These are phyloP conservation scores for Zaprionus davidi DNA, from an alignment of 1,140 invertebrate genomes.

Conservation along the genomic window DNA sequence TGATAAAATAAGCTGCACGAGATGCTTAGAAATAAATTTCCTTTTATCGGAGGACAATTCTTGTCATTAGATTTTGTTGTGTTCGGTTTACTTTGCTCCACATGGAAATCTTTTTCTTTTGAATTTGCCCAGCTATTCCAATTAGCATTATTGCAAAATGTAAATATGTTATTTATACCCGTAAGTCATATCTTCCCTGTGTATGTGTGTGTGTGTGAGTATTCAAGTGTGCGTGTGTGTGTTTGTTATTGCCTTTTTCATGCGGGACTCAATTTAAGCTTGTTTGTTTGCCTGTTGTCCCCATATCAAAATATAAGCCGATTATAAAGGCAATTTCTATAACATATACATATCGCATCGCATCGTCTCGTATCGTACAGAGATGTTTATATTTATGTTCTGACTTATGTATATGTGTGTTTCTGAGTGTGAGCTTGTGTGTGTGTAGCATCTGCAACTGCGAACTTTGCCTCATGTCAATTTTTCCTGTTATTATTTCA, in stretches of 20 bases:
- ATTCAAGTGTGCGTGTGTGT: background rate
- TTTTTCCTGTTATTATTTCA: slow-evolving; percentile 66
- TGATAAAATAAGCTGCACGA: slow-evolving; percentile 3
- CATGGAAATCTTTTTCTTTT: slow-evolving; percentile 26
- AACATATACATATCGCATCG: slow-evolving; percentile 26
- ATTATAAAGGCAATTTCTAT: slow-evolving; percentile 56
- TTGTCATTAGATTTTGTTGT: slow-evolving; percentile 15
- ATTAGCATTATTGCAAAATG: slow-evolving; percentile 51
- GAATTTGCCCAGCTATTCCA: slow-evolving; percentile 37
- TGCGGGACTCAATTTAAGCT: slow-evolving; percentile 48
- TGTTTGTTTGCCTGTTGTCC: slow-evolving; percentile 49
- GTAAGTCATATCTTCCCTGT: background rate
- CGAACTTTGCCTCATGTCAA: slow-evolving; percentile 64
- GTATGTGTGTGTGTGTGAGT: background rate
- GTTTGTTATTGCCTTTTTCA: slow-evolving; percentile 39
- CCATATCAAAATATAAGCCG: slow-evolving; percentile 56
- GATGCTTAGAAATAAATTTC: slow-evolving; percentile 1
- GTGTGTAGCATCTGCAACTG: slow-evolving; percentile 37
- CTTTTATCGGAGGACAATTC: background rate
- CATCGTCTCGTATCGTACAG: slow-evolving; percentile 7
- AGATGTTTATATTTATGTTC: slow-evolving; percentile 37
- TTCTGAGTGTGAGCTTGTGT: background rate
- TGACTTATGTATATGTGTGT: slow-evolving; percentile 10
- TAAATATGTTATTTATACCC: slow-evolving; percentile 52
- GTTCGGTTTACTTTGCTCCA: slow-evolving; percentile 9